Evolutionary conservation across 2,888 invertebrate species (phyloP), one percentile per base, ranked within the genome.

Genomic region (Dascillus cervinus): DNA sequence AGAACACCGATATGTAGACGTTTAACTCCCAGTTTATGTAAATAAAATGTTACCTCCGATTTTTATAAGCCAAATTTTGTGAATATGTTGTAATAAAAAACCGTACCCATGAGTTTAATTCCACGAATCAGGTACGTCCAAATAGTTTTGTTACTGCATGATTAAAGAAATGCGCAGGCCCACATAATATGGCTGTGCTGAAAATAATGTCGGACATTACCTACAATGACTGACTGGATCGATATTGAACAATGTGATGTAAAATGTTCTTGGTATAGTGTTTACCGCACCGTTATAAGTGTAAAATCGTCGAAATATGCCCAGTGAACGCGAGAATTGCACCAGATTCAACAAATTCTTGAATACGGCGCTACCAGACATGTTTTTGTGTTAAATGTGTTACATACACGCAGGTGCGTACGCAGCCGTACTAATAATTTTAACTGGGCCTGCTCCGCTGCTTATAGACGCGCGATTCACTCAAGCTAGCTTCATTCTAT

Each of bases 381-480:
- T 61, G 62, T 62, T 64, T 62, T 64, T 60, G 55, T 60, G 57
- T 57, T 65, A 62, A 64, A 64, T 62, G 59, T 59, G 53, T 50
- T 52, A 58, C 64, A 69, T 68, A 71, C 82, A 85, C 85, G 84
- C 85, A 89, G 86, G 88, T 88, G 87, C 88, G 87, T 87, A 89
- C 88, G 89, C 89, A 89, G 88, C 77, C 86, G 85, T 85, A 82
- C 77, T 79, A 79, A 75, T 76, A 75, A 75, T 77, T 75, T 79
- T 76, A 77, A 83, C 84, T 85, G 85, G 77, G 85, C 82, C 79
- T 86, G 86, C 85, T 83, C 86, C 75, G 61, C 60, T 56, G 49
- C 53, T 55, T 49, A 50, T 50, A 55, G 56, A 58, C 61, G 61
- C 62, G 64, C 58, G 61, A 57, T 57, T 57, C 58, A 53, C 55